These are phyloP conservation scores for Cyclopterus lumpus DNA, from an alignment of 2,797 vertebrate species.

Conservation along the genomic window DNA sequence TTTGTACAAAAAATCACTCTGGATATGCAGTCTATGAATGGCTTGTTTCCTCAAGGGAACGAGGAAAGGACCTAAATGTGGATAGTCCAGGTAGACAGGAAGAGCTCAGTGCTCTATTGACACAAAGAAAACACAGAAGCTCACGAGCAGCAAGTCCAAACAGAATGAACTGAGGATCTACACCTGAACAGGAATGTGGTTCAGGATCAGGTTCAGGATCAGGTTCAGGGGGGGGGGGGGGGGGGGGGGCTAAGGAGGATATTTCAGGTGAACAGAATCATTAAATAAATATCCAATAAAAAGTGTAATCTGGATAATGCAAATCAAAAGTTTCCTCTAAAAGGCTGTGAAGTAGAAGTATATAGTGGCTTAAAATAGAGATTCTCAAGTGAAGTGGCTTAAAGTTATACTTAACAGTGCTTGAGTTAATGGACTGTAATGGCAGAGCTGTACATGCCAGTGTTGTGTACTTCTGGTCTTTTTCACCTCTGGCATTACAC, in stretches of 20 bases:
- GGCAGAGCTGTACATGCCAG: conserved; percentile 13
- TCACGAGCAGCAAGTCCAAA: not conserved
- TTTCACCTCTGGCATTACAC: conserved; percentile 36
- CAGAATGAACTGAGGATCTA: not conserved
- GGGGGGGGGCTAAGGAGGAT: not conserved
- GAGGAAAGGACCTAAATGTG: not conserved
- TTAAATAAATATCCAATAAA: not conserved
- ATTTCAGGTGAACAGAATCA: not conserved
- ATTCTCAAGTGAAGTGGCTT: not conserved
- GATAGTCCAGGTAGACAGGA: not conserved
- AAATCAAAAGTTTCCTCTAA: not conserved
- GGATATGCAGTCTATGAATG: not conserved
- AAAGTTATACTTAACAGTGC: not conserved
- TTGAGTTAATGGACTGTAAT: not conserved
- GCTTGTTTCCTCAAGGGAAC: not conserved
- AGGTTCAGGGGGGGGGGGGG: too few species aligned
- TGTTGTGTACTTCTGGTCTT: conserved; percentile 23
- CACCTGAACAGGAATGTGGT: too few species aligned
- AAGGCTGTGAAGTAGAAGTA: not conserved
- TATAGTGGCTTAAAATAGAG: not conserved
- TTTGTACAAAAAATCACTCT: too few species aligned
- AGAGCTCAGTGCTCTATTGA: not conserved
- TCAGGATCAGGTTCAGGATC: too few species aligned
- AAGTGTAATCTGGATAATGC: not conserved
- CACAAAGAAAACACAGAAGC: not conserved